A percentile compares a stretch with the other conserved stretches of the same genome.
Conservation (phyloP, 2,888 invertebrate genomes). For the Cerastoderma edule region DNA sequence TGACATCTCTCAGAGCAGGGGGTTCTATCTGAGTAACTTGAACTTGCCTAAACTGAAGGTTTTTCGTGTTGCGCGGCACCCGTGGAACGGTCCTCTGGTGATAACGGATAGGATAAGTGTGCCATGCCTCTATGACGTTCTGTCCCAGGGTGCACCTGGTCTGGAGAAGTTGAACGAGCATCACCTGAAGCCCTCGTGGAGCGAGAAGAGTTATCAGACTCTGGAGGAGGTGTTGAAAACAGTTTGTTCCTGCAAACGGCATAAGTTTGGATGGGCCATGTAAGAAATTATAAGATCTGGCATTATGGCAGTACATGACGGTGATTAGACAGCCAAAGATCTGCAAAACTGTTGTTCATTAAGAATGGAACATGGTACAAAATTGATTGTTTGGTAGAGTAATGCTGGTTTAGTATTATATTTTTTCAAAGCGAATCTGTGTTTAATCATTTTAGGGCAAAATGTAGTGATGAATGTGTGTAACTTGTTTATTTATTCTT, state of each 20-base stretch:
- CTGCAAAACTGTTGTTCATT: no score
- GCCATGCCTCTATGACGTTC: conserved; percentile 78
- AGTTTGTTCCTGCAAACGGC: conserved; percentile 78
- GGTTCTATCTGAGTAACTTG: conserved; percentile 77
- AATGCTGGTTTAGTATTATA: no score
- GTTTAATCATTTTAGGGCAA: no score
- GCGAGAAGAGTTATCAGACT: conserved; percentile 62
- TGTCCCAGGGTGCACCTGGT: conserved; percentile 76
- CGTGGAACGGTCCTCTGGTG: conserved; percentile 79
- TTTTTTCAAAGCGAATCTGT: no score
- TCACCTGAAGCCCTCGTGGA: conserved; percentile 73
- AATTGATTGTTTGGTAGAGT: no score
- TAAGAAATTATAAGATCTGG: no score
- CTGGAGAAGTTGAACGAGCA: conserved; percentile 79
- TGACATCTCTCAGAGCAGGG: conserved; percentile 81
- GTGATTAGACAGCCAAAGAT: no score
- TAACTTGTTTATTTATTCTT: no score
- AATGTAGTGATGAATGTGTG: no score
- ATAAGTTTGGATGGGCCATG: conserved; percentile 77
- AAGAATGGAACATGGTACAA: no score
- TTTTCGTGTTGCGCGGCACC: conserved; percentile 78
- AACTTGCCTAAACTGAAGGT: conserved; percentile 74
- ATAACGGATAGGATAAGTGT: conserved; percentile 70
- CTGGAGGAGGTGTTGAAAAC: conserved; percentile 77
- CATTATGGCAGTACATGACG: no score